These are phyloP conservation scores for Tauraco erythrolophus DNA, from an alignment of 2,113 vertebrate species.

Conservation along the genomic window DNA sequence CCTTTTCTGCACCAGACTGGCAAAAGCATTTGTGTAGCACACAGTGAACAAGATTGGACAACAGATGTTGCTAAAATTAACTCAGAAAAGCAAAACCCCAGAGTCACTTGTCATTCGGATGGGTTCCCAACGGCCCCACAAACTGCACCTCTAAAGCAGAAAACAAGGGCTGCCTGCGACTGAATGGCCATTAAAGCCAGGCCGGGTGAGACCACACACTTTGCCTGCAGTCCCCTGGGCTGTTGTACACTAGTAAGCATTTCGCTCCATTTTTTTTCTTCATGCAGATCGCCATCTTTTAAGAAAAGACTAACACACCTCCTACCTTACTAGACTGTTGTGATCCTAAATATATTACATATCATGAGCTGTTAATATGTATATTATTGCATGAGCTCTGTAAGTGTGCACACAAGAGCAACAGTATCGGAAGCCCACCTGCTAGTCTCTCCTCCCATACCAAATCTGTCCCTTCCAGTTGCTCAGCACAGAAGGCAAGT, in stretches of 20 bases:
- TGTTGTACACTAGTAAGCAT: background rate
- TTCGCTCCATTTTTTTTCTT: background rate
- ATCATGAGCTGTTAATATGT: background rate
- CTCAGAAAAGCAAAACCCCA: background rate
- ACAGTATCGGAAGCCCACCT: background rate
- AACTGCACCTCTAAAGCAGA: background rate
- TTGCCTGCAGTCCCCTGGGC: background rate
- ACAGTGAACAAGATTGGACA: background rate
- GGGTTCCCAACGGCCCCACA: background rate
- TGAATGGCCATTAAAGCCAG: background rate
- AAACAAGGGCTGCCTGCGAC: background rate
- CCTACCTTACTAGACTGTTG: background rate
- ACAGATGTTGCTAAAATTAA: constrained; percentile 44
- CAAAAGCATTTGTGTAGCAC: constrained; percentile 17
- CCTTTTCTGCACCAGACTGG: background rate
- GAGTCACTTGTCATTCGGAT: background rate
- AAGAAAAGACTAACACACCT: background rate
- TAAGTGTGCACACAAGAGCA: background rate
- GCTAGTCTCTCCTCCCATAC: background rate
- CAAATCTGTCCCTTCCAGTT: background rate
- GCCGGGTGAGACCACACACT: constrained; percentile 32
- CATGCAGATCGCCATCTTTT: background rate
- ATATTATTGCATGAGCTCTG: background rate
- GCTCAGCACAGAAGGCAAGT: background rate
- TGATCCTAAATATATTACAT: background rate